Evolutionary conservation across 2,797 vertebrate species (phyloP).

Genomic region (Takifugu rubripes): DNA sequence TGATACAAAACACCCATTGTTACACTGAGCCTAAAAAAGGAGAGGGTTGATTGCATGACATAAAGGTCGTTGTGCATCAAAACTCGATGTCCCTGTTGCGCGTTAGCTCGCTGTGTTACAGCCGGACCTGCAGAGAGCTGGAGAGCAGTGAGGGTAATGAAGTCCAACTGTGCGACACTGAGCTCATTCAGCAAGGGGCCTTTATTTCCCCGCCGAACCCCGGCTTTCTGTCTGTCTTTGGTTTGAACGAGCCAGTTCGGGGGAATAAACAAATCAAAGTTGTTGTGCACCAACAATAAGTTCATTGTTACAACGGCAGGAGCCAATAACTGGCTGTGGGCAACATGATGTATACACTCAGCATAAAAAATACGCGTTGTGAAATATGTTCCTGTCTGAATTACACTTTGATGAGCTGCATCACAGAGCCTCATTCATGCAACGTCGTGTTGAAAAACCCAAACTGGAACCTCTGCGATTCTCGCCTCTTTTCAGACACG

Average conservation of each 20-base stretch:
- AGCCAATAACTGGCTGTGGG: neutral
- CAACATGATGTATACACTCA: neutral
- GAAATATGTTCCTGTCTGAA: neutral
- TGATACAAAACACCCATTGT: conserved; percentile 49
- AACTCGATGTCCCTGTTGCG: conserved; percentile 12
- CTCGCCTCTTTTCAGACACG: conserved; percentile 72
- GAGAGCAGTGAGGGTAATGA: conserved; percentile 47
- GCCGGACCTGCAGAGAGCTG: conserved; percentile 31
- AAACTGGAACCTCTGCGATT: neutral
- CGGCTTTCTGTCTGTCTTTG: conserved; percentile 3
- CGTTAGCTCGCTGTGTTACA: conserved; percentile 11
- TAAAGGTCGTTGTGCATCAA: conserved; percentile 18
- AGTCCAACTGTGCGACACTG: conserved; percentile 49
- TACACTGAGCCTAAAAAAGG: conserved; percentile 22
- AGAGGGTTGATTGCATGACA: conserved; percentile 27
- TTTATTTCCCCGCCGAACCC: conserved; percentile 43
- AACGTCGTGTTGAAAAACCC: neutral
- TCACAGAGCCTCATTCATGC: neutral
- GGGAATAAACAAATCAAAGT: conserved; percentile 26
- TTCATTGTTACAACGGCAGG: conserved; percentile 3
- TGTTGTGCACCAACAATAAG: conserved; percentile 13
- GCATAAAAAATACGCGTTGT: neutral
- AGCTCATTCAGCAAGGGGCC: conserved; percentile 41
- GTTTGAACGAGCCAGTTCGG: conserved; percentile 6
- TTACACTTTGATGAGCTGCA: neutral